A percentile compares a stretch with the other conserved stretches of the same genome.
phyloP scores from a whole-genome alignment of 2,888 invertebrate species.

The Syrista parreyssii region DNA sequence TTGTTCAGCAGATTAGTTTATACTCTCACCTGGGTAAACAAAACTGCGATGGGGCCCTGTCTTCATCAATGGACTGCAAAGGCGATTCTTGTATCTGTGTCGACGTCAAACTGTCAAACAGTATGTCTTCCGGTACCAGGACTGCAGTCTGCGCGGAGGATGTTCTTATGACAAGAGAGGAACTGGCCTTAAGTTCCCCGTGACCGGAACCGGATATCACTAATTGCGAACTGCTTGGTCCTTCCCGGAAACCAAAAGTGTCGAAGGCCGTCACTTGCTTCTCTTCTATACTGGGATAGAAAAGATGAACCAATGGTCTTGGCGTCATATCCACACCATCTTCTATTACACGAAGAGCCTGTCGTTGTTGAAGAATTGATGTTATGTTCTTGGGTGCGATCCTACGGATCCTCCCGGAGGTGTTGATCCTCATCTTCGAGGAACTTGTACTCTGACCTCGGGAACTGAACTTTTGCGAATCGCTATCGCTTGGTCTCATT shows the following conservation, averaged over 20 bases:
- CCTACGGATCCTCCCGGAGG: constrained; percentile 18
- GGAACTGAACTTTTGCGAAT: background rate
- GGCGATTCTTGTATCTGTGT: constrained; percentile 24
- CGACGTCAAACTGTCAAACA: constrained; percentile 42
- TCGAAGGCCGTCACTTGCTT: constrained; percentile 42
- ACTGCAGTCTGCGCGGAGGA: constrained; percentile 24
- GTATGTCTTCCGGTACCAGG: constrained; percentile 25
- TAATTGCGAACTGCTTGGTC: constrained; percentile 22
- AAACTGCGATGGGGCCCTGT: constrained; percentile 49
- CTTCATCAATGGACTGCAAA: constrained; percentile 20
- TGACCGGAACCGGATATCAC: constrained; percentile 13
- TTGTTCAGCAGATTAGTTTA: background rate
- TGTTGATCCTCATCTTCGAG: constrained; percentile 13
- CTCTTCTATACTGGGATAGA: constrained; percentile 56
- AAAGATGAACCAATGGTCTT: constrained; percentile 58
- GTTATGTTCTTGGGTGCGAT: constrained; percentile 9
- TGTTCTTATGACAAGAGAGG: constrained; percentile 28
- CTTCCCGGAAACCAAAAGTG: constrained; percentile 23
- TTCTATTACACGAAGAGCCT: constrained; percentile 38
- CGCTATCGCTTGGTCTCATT: constrained; percentile 5
- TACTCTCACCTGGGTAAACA: constrained; percentile 46
- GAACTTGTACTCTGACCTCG: constrained; percentile 20
- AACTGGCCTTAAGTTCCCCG: constrained; percentile 10
- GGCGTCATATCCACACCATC: constrained; percentile 66
- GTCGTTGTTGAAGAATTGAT: constrained; percentile 38